Base-by-base conservation (phyloP, 2,888 invertebrate genomes). In the Machimus atricapillus region DNA sequence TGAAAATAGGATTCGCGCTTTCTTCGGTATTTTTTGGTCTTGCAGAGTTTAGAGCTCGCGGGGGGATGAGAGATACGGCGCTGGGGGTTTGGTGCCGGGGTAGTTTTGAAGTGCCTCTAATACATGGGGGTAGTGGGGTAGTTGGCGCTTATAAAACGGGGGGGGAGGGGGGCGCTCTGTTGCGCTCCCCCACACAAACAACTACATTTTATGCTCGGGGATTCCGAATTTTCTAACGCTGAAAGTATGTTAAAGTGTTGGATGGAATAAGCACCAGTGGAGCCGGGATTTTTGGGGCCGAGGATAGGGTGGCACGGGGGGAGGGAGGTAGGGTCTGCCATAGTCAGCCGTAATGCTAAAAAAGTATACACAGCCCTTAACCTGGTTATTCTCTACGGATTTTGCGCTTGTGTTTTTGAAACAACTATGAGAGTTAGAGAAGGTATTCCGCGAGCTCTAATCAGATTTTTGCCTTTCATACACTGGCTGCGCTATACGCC, bases 1-100 rank as follows among this genome's bases (percentile, higher is more conserved):
- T 87, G 88, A 87, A 88, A 88, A 88, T 88, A 88, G 87, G 88
- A 88, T 88, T 88, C 87, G 87, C 88, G 85, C 87, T 87, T 87
- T 87, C 88, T 87, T 88, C 87, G 86, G 82, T 85, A 85, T 86
- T 88, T 88, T 88, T 88, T 87, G 85, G 85, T 85, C 74, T 46
- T 85, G 74, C 37, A 56, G 52, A 79, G 82, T 66, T n/a, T 83
- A 37, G 66, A 37, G 66, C 31, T 31, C 43, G n/a, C n/a, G n/a
- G 9, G 27, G 27, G 82, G n/a, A 31, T 56, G 52, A 16, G 58
- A n/a, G n/a, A n/a, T n/a, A n/a, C n/a, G n/a, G n/a, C n/a, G 52
- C 19, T 31, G 16, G n/a, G 85, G 85, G 73, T 43, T 34, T 85
- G 85, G 46, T 58, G 86, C 46, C 27, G 86, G 46, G 86, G 78